These are phyloP conservation scores for Dinoponera quadriceps DNA, from an alignment of 1,140 invertebrate genomes.

Conservation along the genomic window DNA sequence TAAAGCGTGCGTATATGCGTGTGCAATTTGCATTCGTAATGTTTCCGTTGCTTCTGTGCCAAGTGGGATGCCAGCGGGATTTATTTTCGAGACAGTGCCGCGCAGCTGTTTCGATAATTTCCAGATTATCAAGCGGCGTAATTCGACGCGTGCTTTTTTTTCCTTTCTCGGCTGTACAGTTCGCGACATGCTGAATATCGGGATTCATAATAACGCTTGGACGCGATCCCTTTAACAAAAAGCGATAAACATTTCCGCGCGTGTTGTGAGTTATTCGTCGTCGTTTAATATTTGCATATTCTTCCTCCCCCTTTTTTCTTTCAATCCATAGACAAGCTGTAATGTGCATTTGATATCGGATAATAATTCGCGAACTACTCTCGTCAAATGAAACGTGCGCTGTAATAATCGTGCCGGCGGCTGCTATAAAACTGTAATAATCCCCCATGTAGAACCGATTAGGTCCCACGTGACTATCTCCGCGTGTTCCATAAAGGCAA, in stretches of 20 bases:
- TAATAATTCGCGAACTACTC: background rate
- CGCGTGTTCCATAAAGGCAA: slow-evolving; percentile 32
- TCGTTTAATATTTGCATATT: background rate
- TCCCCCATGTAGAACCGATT: slow-evolving; percentile 29
- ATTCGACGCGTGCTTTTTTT: background rate
- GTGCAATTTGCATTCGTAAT: slow-evolving; percentile 51
- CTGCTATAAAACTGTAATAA: slow-evolving; percentile 38
- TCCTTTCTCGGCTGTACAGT: background rate
- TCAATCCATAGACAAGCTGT: background rate
- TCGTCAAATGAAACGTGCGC: slow-evolving; percentile 10
- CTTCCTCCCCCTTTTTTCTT: no score
- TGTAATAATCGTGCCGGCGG: slow-evolving; percentile 25
- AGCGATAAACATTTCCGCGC: background rate
- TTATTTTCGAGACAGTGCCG: slow-evolving; percentile 37
- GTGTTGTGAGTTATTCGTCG: background rate
- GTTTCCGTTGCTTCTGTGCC: slow-evolving; percentile 19
- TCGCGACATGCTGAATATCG: background rate
- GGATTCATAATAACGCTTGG: background rate
- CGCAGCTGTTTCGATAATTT: background rate
- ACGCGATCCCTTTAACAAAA: background rate
- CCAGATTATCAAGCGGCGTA: slow-evolving; percentile 15
- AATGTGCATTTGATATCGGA: background rate
- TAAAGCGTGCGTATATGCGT: slow-evolving; percentile 32
- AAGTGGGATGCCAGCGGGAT: slow-evolving; percentile 15
- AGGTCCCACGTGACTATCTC: slow-evolving; percentile 41